Evolutionary conservation across 2,797 vertebrate genomes (phyloP).

Genomic region (Enteromius mattozi): DNA sequence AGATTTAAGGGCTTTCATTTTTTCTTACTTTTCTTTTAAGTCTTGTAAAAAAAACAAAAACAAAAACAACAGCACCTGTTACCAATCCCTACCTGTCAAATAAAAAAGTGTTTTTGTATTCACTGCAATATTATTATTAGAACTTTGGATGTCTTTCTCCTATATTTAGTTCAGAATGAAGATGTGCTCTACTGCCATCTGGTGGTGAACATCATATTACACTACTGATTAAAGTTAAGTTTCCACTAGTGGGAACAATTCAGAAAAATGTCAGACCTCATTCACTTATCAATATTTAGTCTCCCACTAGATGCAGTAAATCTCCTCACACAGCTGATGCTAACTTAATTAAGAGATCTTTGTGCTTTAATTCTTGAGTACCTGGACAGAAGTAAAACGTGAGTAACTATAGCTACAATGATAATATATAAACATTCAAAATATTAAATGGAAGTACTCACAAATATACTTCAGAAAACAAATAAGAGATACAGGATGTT

Average conservation of each 20-base stretch:
- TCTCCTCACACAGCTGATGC: neutral
- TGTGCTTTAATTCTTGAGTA: neutral
- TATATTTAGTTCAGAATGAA: neutral
- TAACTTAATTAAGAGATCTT: neutral
- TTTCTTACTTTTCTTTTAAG: neutral
- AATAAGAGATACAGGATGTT: neutral
- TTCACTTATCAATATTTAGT: slow-evolving; percentile 48
- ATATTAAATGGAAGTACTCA: neutral
- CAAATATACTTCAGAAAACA: neutral
- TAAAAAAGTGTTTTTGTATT: slow-evolving; percentile 4
- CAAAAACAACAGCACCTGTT: neutral
- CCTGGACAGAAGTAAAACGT: neutral
- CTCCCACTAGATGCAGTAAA: neutral
- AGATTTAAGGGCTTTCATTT: neutral
- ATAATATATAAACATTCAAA: neutral
- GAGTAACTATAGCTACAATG: neutral
- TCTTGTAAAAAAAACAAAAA: neutral
- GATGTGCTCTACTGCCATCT: slow-evolving; percentile 10
- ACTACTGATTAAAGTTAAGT: neutral
- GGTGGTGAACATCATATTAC: slow-evolving; percentile 6
- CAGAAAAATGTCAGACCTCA: slow-evolving; percentile 15
- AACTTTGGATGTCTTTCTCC: neutral
- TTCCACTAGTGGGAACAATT: slow-evolving; percentile 13
- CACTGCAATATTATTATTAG: neutral
- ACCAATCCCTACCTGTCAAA: neutral